phyloP scores from a whole-genome alignment of 2,888 invertebrate species.

The Fragum whitleyi region DNA sequence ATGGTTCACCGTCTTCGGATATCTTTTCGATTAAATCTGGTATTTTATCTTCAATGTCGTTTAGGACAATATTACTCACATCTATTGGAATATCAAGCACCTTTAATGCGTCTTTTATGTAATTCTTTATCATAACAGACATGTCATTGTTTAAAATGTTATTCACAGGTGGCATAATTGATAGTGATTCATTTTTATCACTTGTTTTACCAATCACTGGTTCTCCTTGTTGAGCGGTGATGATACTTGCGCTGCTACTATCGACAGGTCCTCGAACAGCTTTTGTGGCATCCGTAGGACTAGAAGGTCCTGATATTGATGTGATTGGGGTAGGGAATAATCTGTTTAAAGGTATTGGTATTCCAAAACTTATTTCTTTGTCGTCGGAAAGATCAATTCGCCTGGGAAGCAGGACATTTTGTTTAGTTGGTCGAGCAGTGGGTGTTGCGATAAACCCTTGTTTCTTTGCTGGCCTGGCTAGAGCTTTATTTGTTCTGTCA shows the following conservation, averaged over 20 bases:
- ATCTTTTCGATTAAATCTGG: conserved; percentile 8
- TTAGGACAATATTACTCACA: neutral
- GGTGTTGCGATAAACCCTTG: neutral
- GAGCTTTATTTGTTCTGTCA: conserved; percentile 35
- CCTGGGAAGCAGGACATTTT: neutral
- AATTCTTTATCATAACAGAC: neutral
- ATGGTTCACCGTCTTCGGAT: neutral
- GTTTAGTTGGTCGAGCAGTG: neutral
- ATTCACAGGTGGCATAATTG: neutral
- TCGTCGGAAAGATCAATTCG: neutral
- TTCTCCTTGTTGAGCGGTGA: neutral
- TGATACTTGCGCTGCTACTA: neutral
- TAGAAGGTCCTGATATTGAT: neutral
- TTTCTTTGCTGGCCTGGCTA: neutral
- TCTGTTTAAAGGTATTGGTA: conserved; percentile 5
- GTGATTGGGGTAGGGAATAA: neutral
- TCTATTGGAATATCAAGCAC: neutral
- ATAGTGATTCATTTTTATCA: neutral
- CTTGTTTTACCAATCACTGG: neutral
- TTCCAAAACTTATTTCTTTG: neutral
- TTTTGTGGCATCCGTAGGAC: neutral
- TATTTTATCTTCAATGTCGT: conserved; percentile 10
- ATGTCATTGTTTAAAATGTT: neutral
- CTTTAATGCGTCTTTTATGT: neutral
- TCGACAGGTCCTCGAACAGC: neutral